These are phyloP conservation scores for Dryocosmus kuriphilus DNA, from an alignment of 2,888 invertebrate species.

Conservation along the genomic window DNA sequence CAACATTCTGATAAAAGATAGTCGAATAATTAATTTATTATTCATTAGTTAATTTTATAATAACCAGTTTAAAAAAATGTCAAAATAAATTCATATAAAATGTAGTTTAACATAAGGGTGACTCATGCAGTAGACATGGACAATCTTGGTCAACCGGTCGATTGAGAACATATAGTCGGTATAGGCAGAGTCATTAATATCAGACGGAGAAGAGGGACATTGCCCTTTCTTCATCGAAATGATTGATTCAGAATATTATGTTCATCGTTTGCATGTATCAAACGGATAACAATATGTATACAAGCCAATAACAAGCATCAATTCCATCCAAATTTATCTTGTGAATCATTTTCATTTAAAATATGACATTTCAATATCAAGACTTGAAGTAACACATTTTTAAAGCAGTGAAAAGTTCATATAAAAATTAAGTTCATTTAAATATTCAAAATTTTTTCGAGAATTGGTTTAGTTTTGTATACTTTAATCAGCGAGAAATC, in stretches of 20 bases:
- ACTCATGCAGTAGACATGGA: neutral
- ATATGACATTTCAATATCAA: too few species aligned
- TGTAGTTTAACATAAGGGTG: neutral
- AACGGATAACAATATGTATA: neutral
- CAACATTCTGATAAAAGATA: too few species aligned
- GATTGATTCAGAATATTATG: slow-evolving; percentile 14
- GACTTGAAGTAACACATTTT: too few species aligned
- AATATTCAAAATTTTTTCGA: too few species aligned
- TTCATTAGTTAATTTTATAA: too few species aligned
- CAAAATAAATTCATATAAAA: neutral
- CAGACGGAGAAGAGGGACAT: slow-evolving; percentile 8
- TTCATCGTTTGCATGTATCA: neutral
- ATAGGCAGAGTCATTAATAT: slow-evolving; percentile 22
- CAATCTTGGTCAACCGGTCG: slow-evolving; percentile 18
- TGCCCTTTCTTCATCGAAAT: slow-evolving; percentile 27
- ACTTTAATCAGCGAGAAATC: too few species aligned
- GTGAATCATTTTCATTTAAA: too few species aligned
- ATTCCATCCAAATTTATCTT: too few species aligned
- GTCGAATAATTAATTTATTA: too few species aligned
- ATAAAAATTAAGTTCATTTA: too few species aligned
- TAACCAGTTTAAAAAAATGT: neutral
- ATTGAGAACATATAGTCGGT: slow-evolving; percentile 24
- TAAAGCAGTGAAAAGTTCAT: too few species aligned
- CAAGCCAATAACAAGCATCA: neutral
- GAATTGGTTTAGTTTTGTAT: too few species aligned